Evolutionary conservation across 2,888 invertebrate genomes (phyloP), one percentile per base, ranked within the genome.

Genomic region (Taphrorychus bicolor): DNA sequence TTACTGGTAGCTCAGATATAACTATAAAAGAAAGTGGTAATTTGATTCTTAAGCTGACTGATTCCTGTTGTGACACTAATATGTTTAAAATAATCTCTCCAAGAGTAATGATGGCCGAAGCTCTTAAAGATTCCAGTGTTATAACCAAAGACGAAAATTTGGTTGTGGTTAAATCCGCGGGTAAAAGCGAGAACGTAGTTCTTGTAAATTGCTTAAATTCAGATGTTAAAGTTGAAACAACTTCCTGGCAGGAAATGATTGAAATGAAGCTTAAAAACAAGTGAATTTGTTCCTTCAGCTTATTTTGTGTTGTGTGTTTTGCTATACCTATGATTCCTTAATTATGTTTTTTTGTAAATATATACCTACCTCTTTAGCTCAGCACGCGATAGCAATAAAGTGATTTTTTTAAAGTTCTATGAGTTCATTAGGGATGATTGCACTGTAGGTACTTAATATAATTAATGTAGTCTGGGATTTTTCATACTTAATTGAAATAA

Each of bases 1-100:
- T 82, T 14, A 73, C 73, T 7, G 76, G 74, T 17, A 67, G 78
- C 60, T 82, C 82, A 1, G 64, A 73, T 54, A 79, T 82, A 61
- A 72, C 67, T 16, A 70, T 80, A 9, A 69, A 75, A 21, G 75
- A 76, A n/a, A 66, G 75, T 24, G 77, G 80, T 3, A 67, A 73
- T 17, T 69, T 82, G 16, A 71, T 73, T 61, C 67, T 83, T 57
- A 76, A 76, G 73, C 17, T 80, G 24, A 73, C 77, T 11, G 78
- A 80, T 14, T 72, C 75, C 5, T 79, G 79, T 62, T 76, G 76
- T 66, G 73, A 77, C 9, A 70, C 73, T 52, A 75, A 71, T n/a
- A 62, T 63, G 51, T 76, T 80, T 53, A 71, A 74, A 68, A 71
- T 80, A 56, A 49, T 69, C 18, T 51, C 73, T 24, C 67, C 72